These are phyloP conservation scores for Hyppa rectilinea DNA, from an alignment of 2,888 invertebrate species.

Conservation along the genomic window DNA sequence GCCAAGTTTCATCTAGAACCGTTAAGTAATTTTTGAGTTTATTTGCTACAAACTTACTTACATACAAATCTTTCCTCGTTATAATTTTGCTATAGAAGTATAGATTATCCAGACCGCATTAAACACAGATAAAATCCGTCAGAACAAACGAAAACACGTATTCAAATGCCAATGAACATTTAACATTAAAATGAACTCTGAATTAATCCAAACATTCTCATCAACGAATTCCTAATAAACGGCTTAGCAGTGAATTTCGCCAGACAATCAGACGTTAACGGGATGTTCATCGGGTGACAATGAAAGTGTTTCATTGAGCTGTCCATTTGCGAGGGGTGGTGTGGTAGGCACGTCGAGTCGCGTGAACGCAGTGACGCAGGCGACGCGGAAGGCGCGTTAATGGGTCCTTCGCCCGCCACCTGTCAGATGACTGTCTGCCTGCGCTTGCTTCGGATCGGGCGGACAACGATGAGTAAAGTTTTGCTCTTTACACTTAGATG, in stretches of 20 bases:
- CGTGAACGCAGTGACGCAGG: conserved; percentile 69
- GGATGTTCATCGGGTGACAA: conserved; percentile 71
- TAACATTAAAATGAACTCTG: conserved; percentile 40
- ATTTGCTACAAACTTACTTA: no score
- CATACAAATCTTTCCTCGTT: no score
- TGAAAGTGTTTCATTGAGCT: conserved; percentile 76
- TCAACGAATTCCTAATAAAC: conserved; percentile 62
- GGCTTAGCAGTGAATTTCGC: conserved; percentile 65
- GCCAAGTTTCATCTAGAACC: no score
- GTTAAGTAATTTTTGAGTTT: no score
- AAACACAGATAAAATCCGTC: neutral
- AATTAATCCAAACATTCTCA: conserved; percentile 65
- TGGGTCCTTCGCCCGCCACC: conserved; percentile 79
- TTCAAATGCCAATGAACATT: conserved; percentile 10
- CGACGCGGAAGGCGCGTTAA: conserved; percentile 80
- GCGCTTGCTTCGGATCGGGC: conserved; percentile 70
- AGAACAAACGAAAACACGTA: conserved; percentile 7
- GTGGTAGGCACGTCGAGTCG: conserved; percentile 67
- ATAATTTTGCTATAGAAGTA: no score
- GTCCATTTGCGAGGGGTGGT: conserved; percentile 72
- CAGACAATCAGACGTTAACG: conserved; percentile 66
- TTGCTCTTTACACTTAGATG: conserved; percentile 56
- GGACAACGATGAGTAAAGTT: conserved; percentile 69
- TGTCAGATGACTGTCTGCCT: conserved; percentile 86
- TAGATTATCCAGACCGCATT: neutral